phyloP scores from a whole-genome alignment of 2,113 vertebrate species.

The Gallinago undulata region DNA sequence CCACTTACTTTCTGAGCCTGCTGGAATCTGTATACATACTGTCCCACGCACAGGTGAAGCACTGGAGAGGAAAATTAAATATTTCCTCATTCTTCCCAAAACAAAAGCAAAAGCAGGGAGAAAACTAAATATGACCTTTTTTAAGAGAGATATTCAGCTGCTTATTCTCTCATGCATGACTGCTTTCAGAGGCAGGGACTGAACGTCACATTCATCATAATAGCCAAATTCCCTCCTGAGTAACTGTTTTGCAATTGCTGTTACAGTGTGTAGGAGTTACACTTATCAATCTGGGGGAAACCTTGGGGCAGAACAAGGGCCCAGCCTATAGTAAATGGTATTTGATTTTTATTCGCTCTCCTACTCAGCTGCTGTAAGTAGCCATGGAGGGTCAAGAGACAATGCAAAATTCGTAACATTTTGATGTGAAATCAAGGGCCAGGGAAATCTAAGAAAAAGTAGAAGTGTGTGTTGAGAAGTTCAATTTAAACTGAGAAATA shows the following conservation, averaged over 20 bases:
- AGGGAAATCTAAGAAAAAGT: neutral
- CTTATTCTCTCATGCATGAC: neutral
- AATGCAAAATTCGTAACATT: neutral
- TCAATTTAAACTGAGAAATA: neutral
- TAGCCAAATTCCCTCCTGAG: neutral
- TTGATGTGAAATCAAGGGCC: neutral
- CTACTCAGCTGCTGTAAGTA: neutral
- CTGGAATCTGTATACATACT: neutral
- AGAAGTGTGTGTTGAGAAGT: neutral
- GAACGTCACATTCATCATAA: neutral
- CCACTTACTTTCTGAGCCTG: neutral
- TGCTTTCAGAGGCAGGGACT: neutral
- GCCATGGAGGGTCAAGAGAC: neutral
- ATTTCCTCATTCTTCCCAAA: neutral
- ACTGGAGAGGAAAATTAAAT: neutral
- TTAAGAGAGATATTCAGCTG: neutral
- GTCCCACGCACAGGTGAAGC: rapidly evolving
- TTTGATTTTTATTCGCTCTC: neutral
- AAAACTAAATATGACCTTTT: neutral
- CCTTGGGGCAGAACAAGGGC: neutral
- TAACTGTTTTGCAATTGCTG: neutral
- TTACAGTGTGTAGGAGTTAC: neutral
- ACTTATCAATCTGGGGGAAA: neutral
- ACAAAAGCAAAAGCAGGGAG: neutral
- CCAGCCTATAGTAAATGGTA: neutral